These are phyloP conservation scores for Drosophila parthenogenetica DNA, from an alignment of 2,888 invertebrate genomes.

Conservation along the genomic window DNA sequence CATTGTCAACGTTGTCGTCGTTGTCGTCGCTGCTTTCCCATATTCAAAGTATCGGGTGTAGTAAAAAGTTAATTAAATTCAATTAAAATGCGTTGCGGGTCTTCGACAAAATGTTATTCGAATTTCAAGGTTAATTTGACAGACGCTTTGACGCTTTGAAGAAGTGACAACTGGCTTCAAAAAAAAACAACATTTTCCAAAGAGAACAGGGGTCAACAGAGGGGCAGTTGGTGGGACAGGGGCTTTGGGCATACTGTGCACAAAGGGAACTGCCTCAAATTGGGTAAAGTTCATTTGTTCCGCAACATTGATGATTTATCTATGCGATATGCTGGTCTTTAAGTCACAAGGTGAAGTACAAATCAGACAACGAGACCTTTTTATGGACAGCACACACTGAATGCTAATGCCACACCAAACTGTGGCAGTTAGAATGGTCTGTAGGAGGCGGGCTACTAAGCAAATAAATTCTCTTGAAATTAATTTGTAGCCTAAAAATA, in stretches of 20 bases:
- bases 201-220: background rate
- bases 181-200: background rate
- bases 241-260: no score
- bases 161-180: conserved; percentile 66
- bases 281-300: conserved; percentile 62
- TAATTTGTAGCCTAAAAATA: conserved; percentile 52
- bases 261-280: background rate
- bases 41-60: conserved; percentile 75
- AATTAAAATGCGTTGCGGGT: conserved; percentile 79
- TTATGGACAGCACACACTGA: conserved; percentile 29
- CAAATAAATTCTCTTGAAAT: conserved; percentile 35
- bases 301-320: conserved; percentile 70
- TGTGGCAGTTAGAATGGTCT: conserved; percentile 25
- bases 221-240: background rate
- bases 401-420: conserved; percentile 23
- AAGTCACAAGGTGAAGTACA: conserved; percentile 61
- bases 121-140: conserved; percentile 77
- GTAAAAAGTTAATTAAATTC: conserved; percentile 79
- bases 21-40: conserved; percentile 64
- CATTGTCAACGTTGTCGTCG: conserved; percentile 67
- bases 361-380: conserved; percentile 47
- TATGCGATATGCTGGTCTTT: conserved; percentile 33
- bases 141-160: conserved; percentile 66
- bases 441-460: background rate
- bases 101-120: conserved; percentile 80